Percentiles rank a stretch among this genome's conserved stretches.
These are phyloP conservation scores for Grallaria varia DNA, from an alignment of 2,113 vertebrate species.

Conservation along the genomic window DNA sequence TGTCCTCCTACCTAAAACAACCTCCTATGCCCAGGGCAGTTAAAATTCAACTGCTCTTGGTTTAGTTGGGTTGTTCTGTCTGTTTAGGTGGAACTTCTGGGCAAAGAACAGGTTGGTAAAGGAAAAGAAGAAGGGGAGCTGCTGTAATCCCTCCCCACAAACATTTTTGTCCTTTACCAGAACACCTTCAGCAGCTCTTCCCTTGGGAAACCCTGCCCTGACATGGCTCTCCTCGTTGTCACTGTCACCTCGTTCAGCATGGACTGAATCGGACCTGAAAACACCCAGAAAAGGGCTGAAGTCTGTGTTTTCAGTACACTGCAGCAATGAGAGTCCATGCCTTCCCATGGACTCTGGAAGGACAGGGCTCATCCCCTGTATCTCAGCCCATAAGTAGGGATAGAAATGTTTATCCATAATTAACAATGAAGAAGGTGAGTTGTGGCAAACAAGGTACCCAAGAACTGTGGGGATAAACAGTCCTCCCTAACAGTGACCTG, in stretches of 20 bases:
- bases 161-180: background rate
- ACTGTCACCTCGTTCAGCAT: background rate
- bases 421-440: background rate
- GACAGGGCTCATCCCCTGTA: background rate
- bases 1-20: background rate
- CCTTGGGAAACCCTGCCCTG: background rate
- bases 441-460: background rate
- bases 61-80: background rate
- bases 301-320: background rate
- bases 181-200: background rate
- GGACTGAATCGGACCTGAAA: background rate
- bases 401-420: background rate
- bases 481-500: rapidly evolving
- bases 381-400: background rate
- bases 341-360: background rate
- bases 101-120: background rate
- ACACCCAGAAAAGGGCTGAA: background rate
- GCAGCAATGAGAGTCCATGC: background rate
- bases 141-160: background rate
- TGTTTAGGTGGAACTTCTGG: background rate
- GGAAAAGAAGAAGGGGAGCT: background rate
- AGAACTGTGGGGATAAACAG: background rate
- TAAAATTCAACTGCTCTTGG: background rate
- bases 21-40: background rate
- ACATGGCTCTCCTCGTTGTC: background rate